Evolutionary conservation across 2,113 vertebrate species (phyloP).

Genomic region (Dasyprocta punctata): DNA sequence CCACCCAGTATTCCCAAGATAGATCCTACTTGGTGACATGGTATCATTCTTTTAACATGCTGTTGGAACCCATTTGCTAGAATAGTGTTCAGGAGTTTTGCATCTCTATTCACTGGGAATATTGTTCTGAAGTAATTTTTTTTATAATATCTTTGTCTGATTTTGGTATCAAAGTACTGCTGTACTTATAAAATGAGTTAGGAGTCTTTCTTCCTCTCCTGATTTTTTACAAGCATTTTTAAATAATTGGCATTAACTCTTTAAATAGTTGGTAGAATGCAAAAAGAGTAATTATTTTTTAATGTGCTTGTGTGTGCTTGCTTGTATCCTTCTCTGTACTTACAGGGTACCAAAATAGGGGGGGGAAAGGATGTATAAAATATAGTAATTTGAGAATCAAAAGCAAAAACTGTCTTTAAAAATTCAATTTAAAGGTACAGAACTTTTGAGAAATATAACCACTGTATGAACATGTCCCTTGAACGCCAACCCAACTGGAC

Average conservation of each 20-base stretch:
- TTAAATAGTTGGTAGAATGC: not conserved
- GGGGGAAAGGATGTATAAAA: not conserved
- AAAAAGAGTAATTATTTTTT: not conserved
- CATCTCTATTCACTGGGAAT: not conserved
- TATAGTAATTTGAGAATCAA: not conserved
- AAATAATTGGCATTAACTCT: not conserved
- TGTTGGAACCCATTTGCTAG: not conserved
- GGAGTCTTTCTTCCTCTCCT: not conserved
- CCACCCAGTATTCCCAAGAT: not conserved
- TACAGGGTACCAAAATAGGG: not conserved
- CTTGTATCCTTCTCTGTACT: not conserved
- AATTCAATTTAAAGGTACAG: not conserved
- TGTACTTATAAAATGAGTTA: not conserved
- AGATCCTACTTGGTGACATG: not conserved
- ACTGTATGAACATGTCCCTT: not conserved
- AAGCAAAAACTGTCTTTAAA: not conserved
- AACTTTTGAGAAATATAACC: not conserved
- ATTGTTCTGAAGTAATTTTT: not conserved
- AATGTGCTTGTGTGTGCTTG: not conserved
- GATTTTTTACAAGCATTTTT: not conserved
- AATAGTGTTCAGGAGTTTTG: not conserved
- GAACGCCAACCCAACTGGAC: not conserved
- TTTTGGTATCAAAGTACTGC: not conserved
- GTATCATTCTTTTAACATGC: not conserved
- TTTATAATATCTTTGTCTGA: not conserved